Percentiles rank a stretch among this genome's conserved stretches.
Evolutionary conservation across 2,888 invertebrate genomes (phyloP).

Genomic region (Scaptomyza cyrtandrae): DNA sequence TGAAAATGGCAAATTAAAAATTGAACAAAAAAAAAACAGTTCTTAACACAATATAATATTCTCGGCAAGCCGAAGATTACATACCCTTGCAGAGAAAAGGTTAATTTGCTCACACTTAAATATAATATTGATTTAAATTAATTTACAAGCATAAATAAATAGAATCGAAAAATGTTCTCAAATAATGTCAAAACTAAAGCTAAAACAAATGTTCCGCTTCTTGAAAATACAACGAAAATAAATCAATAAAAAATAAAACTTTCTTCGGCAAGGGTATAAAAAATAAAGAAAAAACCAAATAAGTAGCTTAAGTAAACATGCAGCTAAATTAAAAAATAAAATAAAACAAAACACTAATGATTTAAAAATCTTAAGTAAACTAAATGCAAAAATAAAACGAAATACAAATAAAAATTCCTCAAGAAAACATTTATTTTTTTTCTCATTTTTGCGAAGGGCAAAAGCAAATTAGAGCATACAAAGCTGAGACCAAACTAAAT

Average conservation of each 20-base stretch:
- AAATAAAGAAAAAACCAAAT: conserved; percentile 18
- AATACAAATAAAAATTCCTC: conserved; percentile 40
- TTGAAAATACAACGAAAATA: neutral
- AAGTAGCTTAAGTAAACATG: conserved; percentile 62
- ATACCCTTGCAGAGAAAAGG: conserved; percentile 3
- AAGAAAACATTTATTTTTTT: conserved; percentile 4
- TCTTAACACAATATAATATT: neutral
- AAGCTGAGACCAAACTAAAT: conserved; percentile 50
- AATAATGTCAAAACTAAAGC: too few relatives aligned
- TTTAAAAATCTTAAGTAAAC: conserved; percentile 56
- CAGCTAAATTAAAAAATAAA: conserved; percentile 44
- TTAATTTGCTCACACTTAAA: too few relatives aligned
- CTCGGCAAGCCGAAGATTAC: conserved; percentile 11
- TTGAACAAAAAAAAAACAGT: conserved; percentile 29
- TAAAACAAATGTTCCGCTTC: neutral
- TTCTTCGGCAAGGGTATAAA: conserved; percentile 2
- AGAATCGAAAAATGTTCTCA: conserved; percentile 23
- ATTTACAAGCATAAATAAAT: conserved; percentile 35
- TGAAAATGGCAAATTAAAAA: conserved; percentile 47
- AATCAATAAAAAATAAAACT: neutral
- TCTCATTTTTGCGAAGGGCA: neutral
- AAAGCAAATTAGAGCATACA: conserved; percentile 6
- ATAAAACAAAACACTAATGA: conserved; percentile 19
- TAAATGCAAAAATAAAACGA: conserved; percentile 52
- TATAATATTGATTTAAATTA: neutral